A percentile compares a stretch with the other conserved stretches of the same genome.
Conservation (phyloP, 2,113 vertebrate genomes). For the Malurus elegans region DNA sequence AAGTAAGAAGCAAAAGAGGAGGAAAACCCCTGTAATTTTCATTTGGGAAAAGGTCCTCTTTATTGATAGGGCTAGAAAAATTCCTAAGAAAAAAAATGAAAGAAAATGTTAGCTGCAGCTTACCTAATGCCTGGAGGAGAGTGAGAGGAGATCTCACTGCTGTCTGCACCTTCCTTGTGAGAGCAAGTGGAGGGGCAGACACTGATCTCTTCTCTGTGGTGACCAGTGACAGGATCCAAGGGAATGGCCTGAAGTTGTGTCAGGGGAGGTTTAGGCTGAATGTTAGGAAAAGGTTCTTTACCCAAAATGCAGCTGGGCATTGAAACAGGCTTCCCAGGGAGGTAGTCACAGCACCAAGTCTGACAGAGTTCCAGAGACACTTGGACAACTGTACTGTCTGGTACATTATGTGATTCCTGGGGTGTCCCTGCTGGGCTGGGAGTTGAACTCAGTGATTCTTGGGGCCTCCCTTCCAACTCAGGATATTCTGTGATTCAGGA, state of each 20-base stretch:
- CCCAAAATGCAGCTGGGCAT: no score
- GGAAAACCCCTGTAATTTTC: background rate
- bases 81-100: background rate
- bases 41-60: background rate
- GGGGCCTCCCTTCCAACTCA: background rate
- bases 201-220: background rate
- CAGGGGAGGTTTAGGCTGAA: background rate
- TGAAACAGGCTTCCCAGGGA: background rate
- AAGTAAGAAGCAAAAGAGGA: background rate
- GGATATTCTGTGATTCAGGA: background rate
- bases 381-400: background rate
- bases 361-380: background rate
- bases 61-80: background rate
- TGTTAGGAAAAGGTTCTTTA: background rate
- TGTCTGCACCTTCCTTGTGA: fast-evolving
- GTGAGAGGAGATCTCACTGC: fast-evolving
- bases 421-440: background rate
- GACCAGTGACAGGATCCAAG: fast-evolving
- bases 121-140: background rate
- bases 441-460: background rate
- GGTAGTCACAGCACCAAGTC: background rate
- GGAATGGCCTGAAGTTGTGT: background rate
- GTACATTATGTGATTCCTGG: background rate
- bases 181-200: background rate
- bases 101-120: background rate